Evolutionary conservation across 2,113 vertebrate species (phyloP), one percentile per base, ranked within the genome.

Genomic region (Aptenodytes forsteri): DNA sequence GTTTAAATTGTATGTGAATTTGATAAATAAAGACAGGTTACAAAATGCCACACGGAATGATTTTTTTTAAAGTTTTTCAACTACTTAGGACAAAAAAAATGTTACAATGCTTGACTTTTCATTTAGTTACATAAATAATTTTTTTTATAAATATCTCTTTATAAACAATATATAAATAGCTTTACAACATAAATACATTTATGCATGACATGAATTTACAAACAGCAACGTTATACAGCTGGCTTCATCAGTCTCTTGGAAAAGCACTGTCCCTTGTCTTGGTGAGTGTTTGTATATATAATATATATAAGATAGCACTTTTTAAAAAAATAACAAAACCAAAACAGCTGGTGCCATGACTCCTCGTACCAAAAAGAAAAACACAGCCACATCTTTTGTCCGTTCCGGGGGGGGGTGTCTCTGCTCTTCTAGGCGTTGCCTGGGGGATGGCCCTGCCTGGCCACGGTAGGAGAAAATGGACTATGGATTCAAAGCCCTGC

Each of bases 131-230:
- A 99, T 98, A 99, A 99, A 99, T 99, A 99, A 99, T 98, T 98
- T 97, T 98, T 98, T 98, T 98, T 98, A 98, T 97, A 99, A 98
- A 99, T 98, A 99, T 98, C 98, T 98, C 98, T 98, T 98, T 99
- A 98, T 98, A 98, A 98, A 99, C 98, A 98, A 98, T 98, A 98
- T 98, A 98, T 98, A 98, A 98, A 99, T 98, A 98, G 98, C 98
- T 98, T 98, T 98, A 98, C 98, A 98, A 98, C 98, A 98, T 98
- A 99, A 99, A 99, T 99, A 99, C 98, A 98, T 98, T 98, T 98
- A 98, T 98, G 98, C 98, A 98, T 98, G 98, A 98, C 98, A 98
- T 98, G 98, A 98, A 98, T 98, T 98, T 98, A 98, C 98, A 98
- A 98, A 98, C 97, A 98, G 98, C 98, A 97, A 97, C 0, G 94